A percentile compares a stretch with the other conserved stretches of the same genome.
Conservation (phyloP, 2,113 vertebrate genomes). For the Numenius arquata region DNA sequence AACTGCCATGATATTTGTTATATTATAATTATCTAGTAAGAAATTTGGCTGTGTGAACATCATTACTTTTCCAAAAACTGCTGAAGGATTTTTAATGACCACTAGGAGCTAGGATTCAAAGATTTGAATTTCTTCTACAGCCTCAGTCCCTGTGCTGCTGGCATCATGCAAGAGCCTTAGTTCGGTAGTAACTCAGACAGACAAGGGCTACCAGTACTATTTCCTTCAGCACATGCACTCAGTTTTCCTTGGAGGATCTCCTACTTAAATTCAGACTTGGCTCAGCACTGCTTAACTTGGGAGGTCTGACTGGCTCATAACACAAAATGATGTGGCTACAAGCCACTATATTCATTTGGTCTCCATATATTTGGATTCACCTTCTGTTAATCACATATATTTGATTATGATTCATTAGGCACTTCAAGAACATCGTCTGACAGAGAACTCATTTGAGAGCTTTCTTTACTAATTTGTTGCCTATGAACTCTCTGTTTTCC, state of each 20-base stretch:
- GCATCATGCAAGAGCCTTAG: background rate
- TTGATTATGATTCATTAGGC: background rate
- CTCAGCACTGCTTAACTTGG: constrained; percentile 16
- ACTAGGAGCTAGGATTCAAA: background rate
- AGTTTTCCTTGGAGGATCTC: constrained; percentile 51
- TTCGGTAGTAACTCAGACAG: constrained; percentile 34
- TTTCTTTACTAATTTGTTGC: background rate
- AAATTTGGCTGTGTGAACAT: background rate
- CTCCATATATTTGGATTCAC: background rate
- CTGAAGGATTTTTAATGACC: background rate
- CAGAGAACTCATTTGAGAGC: background rate
- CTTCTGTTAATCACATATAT: background rate
- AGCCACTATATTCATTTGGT: background rate
- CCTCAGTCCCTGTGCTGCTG: background rate
- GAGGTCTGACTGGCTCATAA: constrained; percentile 33
- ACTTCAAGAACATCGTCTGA: background rate
- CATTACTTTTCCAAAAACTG: background rate
- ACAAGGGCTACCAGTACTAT: constrained; percentile 22
- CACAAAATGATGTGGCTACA: background rate
- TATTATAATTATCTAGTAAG: background rate
- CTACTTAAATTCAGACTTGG: constrained; percentile 44
- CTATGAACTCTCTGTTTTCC: background rate
- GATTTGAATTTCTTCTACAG: background rate
- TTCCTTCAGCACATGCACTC: background rate
- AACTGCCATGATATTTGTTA: background rate